These are phyloP conservation scores for Notodonta dromedarius DNA, from an alignment of 2,888 invertebrate species.

Conservation along the genomic window DNA sequence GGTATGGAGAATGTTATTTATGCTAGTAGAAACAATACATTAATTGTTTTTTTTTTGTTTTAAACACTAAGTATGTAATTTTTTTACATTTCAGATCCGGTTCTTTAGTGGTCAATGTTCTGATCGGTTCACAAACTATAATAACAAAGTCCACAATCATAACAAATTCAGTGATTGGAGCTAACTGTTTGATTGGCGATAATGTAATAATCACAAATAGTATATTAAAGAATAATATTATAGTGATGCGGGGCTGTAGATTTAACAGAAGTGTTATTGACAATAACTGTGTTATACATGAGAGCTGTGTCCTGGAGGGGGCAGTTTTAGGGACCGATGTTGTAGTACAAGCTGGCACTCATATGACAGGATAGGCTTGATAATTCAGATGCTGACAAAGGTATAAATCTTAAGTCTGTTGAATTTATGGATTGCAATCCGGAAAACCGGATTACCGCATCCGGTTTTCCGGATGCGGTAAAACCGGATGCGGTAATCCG, in stretches of 20 bases:
- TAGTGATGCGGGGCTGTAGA: conserved; percentile 87
- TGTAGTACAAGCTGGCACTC: conserved; percentile 60
- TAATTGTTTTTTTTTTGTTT: not conserved
- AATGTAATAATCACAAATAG: conserved; percentile 90
- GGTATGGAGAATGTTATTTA: conserved; percentile 47
- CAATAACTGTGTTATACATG: conserved; percentile 80
- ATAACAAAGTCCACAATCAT: conserved; percentile 87
- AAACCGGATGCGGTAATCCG: too few species aligned
- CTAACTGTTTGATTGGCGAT: conserved; percentile 89
- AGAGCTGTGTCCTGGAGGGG: conserved; percentile 78
- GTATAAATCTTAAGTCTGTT: conserved; percentile 30
- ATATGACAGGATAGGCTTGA: conserved; percentile 65
- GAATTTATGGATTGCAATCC: too few species aligned
- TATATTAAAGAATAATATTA: conserved; percentile 89
- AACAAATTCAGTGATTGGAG: conserved; percentile 89
- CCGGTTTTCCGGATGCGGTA: too few species aligned
- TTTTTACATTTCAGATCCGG: conserved; percentile 83
- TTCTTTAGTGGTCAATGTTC: conserved; percentile 88
- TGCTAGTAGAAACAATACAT: not conserved
- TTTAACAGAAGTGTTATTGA: conserved; percentile 87
- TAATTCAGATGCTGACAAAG: conserved; percentile 55
- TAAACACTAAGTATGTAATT: not conserved
- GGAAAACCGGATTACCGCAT: too few species aligned
- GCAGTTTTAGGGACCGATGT: conserved; percentile 85
- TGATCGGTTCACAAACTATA: conserved; percentile 88